Base-by-base conservation (phyloP, 2,888 invertebrate species). In the Phaedon cochleariae region DNA sequence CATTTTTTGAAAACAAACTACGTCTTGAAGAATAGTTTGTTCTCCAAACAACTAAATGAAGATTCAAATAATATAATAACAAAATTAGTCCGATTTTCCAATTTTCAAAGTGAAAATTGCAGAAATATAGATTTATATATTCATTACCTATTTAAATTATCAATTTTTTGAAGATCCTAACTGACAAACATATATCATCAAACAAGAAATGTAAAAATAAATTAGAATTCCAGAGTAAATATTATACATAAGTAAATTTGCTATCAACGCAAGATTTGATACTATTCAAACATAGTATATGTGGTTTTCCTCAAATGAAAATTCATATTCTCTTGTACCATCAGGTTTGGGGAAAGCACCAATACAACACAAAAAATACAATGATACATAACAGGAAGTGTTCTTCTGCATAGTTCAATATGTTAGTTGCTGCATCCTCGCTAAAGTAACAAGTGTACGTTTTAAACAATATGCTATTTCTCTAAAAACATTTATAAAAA, bases 401-500 rank as follows among this genome's bases (percentile, higher is more conserved):
- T 79, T 78, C 80, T 77, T 80, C 80, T n/a, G 80, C 77, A 76
- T 76, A 70, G 63, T 67, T 67, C 67, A 62, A 69, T 65, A 67
- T 80, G 79, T 81, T 81, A 81, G 81, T 81, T 81, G 80, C 77
- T 81, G 81, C 80, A 81, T 80, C 77, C 78, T 81, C 81, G 79
- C 82, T 83, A 82, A 82, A 81, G 79, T 83, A 83, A 83, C 82
- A 83, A 83, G 82, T 81, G 81, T 82, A 83, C 81, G 81, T 81
- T 81, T 76, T 75, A 80, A 83, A 82, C 80, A 79, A 82, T 82
- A 82, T 81, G 76, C 81, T 81, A 82, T 80, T 81, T 79, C 74
- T 81, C 83, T 83, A 83, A 82, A 82, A 83, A 83, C 83, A 83
- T 83, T 82, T 83, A 83, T 83, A 83, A 83, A 83, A 83, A 82